phyloP scores from a whole-genome alignment of 1,140 invertebrate species.

The Lutraria rhynchaena region DNA sequence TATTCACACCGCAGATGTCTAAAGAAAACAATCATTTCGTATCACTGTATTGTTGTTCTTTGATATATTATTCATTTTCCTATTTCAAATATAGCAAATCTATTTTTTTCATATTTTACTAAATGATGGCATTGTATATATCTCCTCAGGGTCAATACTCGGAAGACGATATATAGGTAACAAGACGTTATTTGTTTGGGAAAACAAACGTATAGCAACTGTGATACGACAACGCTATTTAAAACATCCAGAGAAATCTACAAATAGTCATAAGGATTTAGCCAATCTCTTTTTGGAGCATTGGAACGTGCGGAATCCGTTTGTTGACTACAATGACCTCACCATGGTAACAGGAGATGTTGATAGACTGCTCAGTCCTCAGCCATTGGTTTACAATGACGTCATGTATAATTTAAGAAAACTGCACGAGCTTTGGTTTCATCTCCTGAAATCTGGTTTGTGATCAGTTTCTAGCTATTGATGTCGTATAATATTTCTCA shows the following conservation, averaged over 20 bases:
- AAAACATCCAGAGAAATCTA: conserved; percentile 46
- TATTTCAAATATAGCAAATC: too few species aligned
- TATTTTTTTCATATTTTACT: background rate
- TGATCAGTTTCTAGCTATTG: too few species aligned
- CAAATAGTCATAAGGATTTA: conserved; percentile 64
- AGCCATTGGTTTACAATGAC: conserved; percentile 72
- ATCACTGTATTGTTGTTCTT: too few species aligned
- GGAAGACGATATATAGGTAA: conserved; percentile 45
- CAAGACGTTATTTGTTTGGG: conserved; percentile 54
- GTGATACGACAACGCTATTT: conserved; percentile 70
- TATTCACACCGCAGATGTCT: too few species aligned
- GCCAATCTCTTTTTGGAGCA: conserved; percentile 70
- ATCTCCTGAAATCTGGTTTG: conserved; percentile 79
- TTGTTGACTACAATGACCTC: conserved; percentile 53
- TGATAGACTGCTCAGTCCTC: conserved; percentile 65
- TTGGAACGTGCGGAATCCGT: conserved; percentile 63
- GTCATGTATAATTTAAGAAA: conserved; percentile 74
- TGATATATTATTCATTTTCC: too few species aligned
- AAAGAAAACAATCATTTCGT: too few species aligned
- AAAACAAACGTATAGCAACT: conserved; percentile 47
- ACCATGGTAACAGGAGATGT: conserved; percentile 53
- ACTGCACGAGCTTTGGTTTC: conserved; percentile 81
- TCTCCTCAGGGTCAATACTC: conserved; percentile 55
- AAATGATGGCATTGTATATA: background rate
- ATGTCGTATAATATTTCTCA: too few species aligned